phyloP scores from a whole-genome alignment of 92 coral and sea anemone species.

The Parazoanthus swiftii region DNA sequence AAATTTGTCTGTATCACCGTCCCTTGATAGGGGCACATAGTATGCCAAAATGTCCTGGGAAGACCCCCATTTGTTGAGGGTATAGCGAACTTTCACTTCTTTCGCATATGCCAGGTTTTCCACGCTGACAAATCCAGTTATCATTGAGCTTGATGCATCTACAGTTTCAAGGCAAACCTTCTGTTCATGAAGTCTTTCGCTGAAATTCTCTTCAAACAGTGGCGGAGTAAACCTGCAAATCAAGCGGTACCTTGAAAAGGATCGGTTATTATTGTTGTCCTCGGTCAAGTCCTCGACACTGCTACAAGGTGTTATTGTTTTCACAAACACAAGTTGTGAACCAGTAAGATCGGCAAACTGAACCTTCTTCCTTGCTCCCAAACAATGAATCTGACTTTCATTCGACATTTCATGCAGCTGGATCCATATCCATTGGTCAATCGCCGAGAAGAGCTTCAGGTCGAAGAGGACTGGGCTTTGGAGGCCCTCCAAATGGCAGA shows the following conservation, averaged over 20 bases:
- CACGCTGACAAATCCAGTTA: constrained; percentile 71
- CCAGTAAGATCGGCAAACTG: constrained; percentile 27
- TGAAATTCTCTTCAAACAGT: constrained; percentile 15
- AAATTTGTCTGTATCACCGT: constrained; percentile 76
- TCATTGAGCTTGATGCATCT: constrained; percentile 63
- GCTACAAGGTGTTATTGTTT: constrained; percentile 17
- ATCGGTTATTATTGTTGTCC: background rate
- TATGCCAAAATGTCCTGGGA: constrained; percentile 71
- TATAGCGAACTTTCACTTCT: constrained; percentile 74
- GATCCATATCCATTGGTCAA: background rate
- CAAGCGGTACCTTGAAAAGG: constrained; percentile 34
- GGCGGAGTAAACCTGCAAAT: constrained; percentile 26
- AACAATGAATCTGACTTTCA: background rate
- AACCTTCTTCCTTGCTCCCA: background rate
- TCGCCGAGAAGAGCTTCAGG: background rate
- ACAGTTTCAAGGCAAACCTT: constrained; percentile 69
- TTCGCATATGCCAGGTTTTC: constrained; percentile 69
- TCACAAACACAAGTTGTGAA: constrained; percentile 21
- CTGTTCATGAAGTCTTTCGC: constrained; percentile 36
- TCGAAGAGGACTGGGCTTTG: background rate
- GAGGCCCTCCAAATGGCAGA: no score
- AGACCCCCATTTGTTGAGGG: constrained; percentile 65
- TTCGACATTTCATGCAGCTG: background rate
- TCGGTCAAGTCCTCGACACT: constrained; percentile 13
- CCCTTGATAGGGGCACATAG: constrained; percentile 74